These are phyloP conservation scores for Gallinago paraguaiae DNA, from an alignment of 2,113 vertebrate species.

Conservation along the genomic window DNA sequence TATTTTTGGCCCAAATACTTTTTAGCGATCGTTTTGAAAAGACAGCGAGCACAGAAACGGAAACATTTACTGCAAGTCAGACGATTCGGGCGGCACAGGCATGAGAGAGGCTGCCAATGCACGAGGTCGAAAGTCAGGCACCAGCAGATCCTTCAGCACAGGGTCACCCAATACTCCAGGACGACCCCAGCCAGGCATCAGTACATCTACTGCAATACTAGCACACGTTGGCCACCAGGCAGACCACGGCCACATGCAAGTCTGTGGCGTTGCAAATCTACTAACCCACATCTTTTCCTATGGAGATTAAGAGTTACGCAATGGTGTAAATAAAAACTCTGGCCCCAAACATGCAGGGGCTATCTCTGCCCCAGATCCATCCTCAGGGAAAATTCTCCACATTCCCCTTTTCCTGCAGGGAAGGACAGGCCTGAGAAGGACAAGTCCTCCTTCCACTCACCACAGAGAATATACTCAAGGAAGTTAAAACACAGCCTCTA, in stretches of 20 bases:
- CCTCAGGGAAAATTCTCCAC: background rate
- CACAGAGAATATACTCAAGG: background rate
- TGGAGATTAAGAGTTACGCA: constrained; percentile 6
- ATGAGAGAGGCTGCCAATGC: background rate
- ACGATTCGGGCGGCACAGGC: background rate
- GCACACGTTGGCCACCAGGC: background rate
- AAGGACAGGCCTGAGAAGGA: background rate
- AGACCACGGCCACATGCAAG: background rate
- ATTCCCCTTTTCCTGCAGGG: background rate
- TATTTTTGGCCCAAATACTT: constrained; percentile 26
- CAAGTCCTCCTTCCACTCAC: background rate
- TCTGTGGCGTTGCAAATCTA: background rate
- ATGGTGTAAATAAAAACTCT: constrained; percentile 52
- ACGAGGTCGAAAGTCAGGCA: background rate
- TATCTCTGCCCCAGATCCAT: constrained; percentile 29
- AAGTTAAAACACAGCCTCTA: background rate
- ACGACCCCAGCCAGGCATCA: background rate
- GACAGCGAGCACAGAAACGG: background rate
- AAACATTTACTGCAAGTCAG: constrained; percentile 14
- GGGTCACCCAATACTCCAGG: background rate
- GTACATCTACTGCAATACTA: background rate
- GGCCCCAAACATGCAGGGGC: constrained; percentile 6
- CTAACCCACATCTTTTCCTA: constrained; percentile 13
- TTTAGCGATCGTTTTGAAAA: constrained; percentile 4
- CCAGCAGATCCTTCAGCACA: constrained; percentile 7